Evolutionary conservation across 2,113 vertebrate species (phyloP), one percentile per base, ranked within the genome.

Genomic region (Chinchilla lanigera): DNA sequence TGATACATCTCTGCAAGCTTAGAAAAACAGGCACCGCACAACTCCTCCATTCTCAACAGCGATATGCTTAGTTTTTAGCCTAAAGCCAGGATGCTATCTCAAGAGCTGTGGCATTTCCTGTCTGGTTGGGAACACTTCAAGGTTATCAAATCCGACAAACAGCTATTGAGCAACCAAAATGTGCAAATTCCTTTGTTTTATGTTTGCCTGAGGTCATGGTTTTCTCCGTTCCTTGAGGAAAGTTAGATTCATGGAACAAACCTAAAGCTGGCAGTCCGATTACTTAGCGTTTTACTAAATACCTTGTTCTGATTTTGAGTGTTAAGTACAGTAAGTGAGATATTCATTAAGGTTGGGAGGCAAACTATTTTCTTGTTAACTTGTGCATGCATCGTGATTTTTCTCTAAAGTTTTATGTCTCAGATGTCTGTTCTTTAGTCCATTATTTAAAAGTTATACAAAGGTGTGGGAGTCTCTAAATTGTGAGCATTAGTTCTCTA

Each of bases 241-340:
- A 30, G 41, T 47, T 71, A 86, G 44, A 82, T 86, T 9, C 47
- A 81, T 20, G 16, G 7, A 92, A 81, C 28, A 58, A 80, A 54
- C n/a, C 22, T 89, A 41, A 61, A 58, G 0, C 47, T 58, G 33
- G 50, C 69, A 35, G 14, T 38, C 30, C 60, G 75, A 38, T 78
- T 84, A 41, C 10, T 71, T 77, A 90, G 78, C 58, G 63, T 84
- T 56, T 78, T 88, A 95, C 69, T 38, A n/a, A 85, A 77, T 77
- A 28, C 33, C 77, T n/a, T 35, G 13, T 44, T 92, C 33, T 85
- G 84, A 71, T 71, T 92, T 63, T 65, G 50, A 77, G 33, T 16
- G 35, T 14, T 77, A 90, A 85, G 38, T 90, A 71, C 85, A 91
- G 19, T 52, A 60, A 50, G 63, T 52, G 60, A 50, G 63, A 52